phyloP scores from a whole-genome alignment of 2,113 vertebrate genomes.

The Suricata suricatta region DNA sequence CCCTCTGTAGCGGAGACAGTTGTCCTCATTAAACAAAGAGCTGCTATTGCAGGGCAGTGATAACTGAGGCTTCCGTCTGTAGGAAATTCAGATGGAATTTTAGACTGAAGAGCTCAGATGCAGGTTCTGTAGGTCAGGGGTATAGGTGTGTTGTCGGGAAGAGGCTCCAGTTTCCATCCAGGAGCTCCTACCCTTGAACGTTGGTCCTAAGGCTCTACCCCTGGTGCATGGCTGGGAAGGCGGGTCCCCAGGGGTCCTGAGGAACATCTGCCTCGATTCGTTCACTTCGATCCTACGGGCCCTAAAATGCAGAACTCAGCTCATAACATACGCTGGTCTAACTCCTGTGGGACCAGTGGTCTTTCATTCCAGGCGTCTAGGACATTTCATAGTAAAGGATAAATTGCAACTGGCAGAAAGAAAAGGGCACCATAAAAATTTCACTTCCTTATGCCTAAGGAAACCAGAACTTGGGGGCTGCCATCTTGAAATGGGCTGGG shows the following conservation, averaged over 20 bases:
- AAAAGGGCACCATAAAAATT: background rate
- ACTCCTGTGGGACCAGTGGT: background rate
- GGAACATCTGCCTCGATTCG: background rate
- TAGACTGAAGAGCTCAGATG: background rate
- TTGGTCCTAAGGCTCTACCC: background rate
- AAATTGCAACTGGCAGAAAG: background rate
- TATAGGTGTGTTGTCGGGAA: background rate
- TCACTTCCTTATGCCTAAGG: background rate
- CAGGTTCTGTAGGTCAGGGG: background rate
- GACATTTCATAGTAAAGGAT: background rate
- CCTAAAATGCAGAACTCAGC: background rate
- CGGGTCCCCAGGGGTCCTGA: background rate
- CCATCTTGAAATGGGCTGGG: background rate
- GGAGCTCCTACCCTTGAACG: background rate
- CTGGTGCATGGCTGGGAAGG: background rate
- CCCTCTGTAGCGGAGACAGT: fast-evolving
- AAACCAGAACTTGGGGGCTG: background rate
- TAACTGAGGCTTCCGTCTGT: background rate
- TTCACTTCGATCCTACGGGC: background rate
- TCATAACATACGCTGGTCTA: background rate
- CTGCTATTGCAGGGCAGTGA: background rate
- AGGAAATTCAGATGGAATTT: background rate
- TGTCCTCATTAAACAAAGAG: background rate
- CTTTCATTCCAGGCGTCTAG: background rate
- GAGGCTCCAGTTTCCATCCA: background rate